Evolutionary conservation across 2,113 vertebrate genomes (phyloP), one percentile per base, ranked within the genome.

Genomic region (Syrmaticus mikado): DNA sequence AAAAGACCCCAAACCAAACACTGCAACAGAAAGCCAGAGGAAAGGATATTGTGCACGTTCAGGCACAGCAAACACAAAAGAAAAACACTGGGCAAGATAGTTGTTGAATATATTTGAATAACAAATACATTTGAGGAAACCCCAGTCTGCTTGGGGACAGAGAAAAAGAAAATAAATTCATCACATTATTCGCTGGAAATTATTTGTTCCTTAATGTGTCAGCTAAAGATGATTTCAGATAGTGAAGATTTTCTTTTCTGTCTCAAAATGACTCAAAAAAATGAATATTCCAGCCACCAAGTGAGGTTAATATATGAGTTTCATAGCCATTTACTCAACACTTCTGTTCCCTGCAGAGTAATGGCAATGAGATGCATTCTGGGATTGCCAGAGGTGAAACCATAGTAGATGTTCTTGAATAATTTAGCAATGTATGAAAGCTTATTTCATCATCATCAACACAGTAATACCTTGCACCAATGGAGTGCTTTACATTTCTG

Each of bases 251-350:
- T 97, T 95, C 93, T 90, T 95, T 96, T 95, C 93, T 95, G 87
- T 82, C 90, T 93, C 50, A 89, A 87, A 97, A 92, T 90, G 95
- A 85, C 91, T 95, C 61, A 28, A 68, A 68, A 95, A 95, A 96
- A 95, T 94, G 85, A 95, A 96, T 95, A 97, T 96, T 96, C 95
- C 89, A 97, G 91, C 82, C 96, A 94, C 93, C 95, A 95, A 96
- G 93, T 91, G 93, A 97, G 82, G 94, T 96, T 96, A 96, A 97
- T 96, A 91, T 94, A 95, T 78, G 93, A 95, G 82, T 88, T 94
- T 92, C 93, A 92, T 87, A 92, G 93, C 73, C 95, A 92, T 95
- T 97, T 95, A 93, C 93, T 95, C 96, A 94, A 55, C 52, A 43
- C 52, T 45, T 82, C 93, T 91, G 94, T 65, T 96, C 93, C 96